Conservation (phyloP, 2,113 vertebrate species). For the Antechinus flavipes region DNA sequence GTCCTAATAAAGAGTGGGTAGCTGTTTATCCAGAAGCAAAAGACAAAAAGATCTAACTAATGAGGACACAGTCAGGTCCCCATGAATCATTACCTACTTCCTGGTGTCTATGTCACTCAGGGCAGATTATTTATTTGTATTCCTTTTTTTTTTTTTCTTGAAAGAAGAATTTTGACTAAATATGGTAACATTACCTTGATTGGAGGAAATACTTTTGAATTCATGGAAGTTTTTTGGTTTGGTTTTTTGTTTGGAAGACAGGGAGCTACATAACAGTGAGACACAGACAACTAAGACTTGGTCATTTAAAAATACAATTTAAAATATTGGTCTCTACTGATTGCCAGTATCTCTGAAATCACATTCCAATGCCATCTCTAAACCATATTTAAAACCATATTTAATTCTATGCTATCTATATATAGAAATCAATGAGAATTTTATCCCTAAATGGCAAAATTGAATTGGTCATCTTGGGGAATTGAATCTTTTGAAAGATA, state of each 20-base stretch:
- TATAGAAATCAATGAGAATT: not conserved
- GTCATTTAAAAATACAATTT: not conserved
- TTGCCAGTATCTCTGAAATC: not conserved
- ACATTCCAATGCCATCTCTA: not conserved
- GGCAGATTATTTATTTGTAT: slow-evolving; percentile 9
- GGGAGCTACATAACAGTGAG: not conserved
- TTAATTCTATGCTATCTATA: not conserved
- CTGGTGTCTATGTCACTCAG: slow-evolving; percentile 38
- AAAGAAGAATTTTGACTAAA: slow-evolving; percentile 10
- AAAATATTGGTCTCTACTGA: not conserved
- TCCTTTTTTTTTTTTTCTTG: slow-evolving; percentile 41
- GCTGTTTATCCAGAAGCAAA: not conserved
- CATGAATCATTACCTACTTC: slow-evolving; percentile 29
- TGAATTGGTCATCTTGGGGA: not conserved
- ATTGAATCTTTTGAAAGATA: not conserved
- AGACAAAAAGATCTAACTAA: slow-evolving; percentile 1
- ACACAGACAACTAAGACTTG: not conserved
- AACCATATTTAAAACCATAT: not conserved
- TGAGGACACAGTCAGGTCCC: slow-evolving; percentile 6
- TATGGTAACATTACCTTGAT: not conserved
- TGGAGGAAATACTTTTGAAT: not conserved
- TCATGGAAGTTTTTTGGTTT: slow-evolving; percentile 29
- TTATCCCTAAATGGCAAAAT: not conserved
- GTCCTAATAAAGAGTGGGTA: slow-evolving; percentile 18
- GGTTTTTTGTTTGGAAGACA: slow-evolving; percentile 18